Conservation (phyloP, 2,113 vertebrate species). For the Microtus oregoni region DNA sequence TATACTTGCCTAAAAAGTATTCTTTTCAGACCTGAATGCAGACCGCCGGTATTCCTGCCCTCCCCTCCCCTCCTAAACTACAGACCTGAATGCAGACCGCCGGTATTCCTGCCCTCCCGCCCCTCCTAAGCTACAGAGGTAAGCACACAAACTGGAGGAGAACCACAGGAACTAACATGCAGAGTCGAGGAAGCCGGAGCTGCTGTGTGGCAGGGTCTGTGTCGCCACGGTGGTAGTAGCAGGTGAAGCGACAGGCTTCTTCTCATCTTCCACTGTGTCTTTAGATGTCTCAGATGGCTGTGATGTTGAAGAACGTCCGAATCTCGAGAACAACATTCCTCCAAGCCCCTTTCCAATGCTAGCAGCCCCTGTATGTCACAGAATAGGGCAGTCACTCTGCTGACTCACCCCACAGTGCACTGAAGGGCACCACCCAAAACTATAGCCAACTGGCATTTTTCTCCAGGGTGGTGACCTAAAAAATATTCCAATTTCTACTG, state of each 20-base stretch:
- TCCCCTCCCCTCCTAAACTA: no score
- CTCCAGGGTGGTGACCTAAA: slow-evolving; percentile 69
- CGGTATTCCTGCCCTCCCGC: background rate
- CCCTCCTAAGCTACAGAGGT: background rate
- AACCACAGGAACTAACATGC: slow-evolving; percentile 86
- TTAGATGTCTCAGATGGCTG: slow-evolving; percentile 89
- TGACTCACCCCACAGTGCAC: slow-evolving; percentile 30
- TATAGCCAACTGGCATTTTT: slow-evolving; percentile 62
- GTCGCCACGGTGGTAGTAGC: slow-evolving; percentile 83
- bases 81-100: background rate
- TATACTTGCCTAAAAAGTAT: slow-evolving; percentile 1
- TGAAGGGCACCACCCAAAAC: slow-evolving; percentile 23
- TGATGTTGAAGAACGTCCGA: slow-evolving; percentile 91
- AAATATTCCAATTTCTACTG: slow-evolving; percentile 12
- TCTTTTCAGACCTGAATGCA: slow-evolving; percentile 18
- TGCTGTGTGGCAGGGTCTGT: slow-evolving; percentile 87
- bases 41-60: no score
- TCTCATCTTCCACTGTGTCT: slow-evolving; percentile 91
- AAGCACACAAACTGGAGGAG: background rate
- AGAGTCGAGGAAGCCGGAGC: slow-evolving; percentile 90
- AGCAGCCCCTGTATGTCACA: slow-evolving; percentile 91
- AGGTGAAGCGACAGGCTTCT: slow-evolving; percentile 80
- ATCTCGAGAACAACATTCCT: slow-evolving; percentile 97
- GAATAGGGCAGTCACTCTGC: slow-evolving; percentile 11
- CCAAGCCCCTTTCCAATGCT: slow-evolving; percentile 98